phyloP scores from a whole-genome alignment of 2,797 vertebrate species.

The Pangasius macronema region DNA sequence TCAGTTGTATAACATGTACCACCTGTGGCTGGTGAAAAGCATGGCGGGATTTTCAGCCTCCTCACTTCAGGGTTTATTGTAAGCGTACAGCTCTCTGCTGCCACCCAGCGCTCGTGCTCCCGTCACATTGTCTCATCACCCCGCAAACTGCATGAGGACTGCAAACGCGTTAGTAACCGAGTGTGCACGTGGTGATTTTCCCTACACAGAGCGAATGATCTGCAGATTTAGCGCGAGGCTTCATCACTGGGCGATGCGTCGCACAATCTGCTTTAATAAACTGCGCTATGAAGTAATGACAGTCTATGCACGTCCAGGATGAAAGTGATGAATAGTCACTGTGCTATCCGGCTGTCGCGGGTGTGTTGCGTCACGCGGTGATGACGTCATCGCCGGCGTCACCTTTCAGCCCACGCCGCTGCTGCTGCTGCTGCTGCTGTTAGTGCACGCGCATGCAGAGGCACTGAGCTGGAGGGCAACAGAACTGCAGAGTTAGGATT shows the following conservation, averaged over 20 bases:
- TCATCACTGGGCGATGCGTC: background rate
- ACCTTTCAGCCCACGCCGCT: conserved; percentile 14
- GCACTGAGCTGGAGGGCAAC: background rate
- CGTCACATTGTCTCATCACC: background rate
- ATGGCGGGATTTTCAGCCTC: conserved; percentile 26
- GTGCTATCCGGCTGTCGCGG: background rate
- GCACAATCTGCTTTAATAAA: background rate
- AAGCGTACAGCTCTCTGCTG: conserved; percentile 35
- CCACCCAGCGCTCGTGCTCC: conserved; percentile 4
- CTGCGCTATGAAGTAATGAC: background rate
- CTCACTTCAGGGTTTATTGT: conserved; percentile 14
- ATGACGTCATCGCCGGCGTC: conserved; percentile 12
- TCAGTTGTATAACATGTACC: conserved; percentile 42
- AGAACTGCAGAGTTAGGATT: background rate
- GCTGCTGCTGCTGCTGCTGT: background rate
- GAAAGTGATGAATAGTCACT: background rate
- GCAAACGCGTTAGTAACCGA: background rate
- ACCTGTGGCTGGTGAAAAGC: conserved; percentile 36
- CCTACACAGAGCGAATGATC: background rate
- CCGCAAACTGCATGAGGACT: background rate
- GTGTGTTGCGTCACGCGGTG: background rate
- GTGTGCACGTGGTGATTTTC: background rate
- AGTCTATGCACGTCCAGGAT: background rate
- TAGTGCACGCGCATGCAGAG: background rate
- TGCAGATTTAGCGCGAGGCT: background rate